phyloP scores from a whole-genome alignment of 2,797 vertebrate species.

The Rhodeus uyekii region DNA sequence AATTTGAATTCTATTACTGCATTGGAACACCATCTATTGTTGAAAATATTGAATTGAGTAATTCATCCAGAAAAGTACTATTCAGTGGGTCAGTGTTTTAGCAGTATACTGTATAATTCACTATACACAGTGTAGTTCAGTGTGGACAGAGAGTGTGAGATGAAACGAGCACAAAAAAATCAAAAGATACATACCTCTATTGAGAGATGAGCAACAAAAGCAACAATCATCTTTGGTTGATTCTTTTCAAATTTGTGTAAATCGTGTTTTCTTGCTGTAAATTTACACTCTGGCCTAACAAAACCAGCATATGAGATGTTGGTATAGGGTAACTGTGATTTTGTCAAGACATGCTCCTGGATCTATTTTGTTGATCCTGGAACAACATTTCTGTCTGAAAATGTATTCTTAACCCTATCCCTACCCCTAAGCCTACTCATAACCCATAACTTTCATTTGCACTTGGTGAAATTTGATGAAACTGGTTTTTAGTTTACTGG shows the following conservation, averaged over 20 bases:
- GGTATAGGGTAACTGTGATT: too few relatives aligned
- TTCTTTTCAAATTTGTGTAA: neutral
- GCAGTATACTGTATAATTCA: neutral
- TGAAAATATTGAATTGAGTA: neutral
- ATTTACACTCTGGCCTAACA: neutral
- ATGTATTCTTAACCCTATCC: too few relatives aligned
- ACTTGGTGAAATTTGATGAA: too few relatives aligned
- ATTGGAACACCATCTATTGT: neutral
- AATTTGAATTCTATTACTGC: neutral
- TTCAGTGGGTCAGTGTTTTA: neutral
- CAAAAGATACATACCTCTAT: neutral
- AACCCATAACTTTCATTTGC: too few relatives aligned
- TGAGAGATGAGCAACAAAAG: neutral
- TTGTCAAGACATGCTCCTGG: too few relatives aligned
- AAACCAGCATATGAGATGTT: too few relatives aligned
- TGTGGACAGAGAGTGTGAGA: neutral
- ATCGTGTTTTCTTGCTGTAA: neutral
- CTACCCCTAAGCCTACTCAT: too few relatives aligned
- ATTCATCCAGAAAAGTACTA: neutral
- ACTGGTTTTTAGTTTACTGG: neutral
- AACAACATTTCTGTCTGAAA: too few relatives aligned
- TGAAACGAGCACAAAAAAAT: neutral
- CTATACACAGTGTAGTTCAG: neutral
- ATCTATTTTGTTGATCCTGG: too few relatives aligned
- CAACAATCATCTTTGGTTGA: neutral